Percentiles rank a stretch among this genome's conserved stretches.
phyloP scores from a whole-genome alignment of 2,113 vertebrate species.

The Coreoperca whiteheadi region DNA sequence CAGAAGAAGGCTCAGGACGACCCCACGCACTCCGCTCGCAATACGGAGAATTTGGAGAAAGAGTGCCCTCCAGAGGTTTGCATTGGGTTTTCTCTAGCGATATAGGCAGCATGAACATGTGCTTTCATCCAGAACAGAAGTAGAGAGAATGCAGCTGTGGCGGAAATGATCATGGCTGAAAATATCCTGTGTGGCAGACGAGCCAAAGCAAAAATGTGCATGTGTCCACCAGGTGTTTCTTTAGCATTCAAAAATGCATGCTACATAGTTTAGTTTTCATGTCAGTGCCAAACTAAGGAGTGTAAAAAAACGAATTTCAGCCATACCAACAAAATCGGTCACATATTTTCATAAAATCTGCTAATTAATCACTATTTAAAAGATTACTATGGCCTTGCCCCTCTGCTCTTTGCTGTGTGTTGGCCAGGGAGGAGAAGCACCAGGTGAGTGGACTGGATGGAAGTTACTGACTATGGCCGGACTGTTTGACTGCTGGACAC shows the following conservation, averaged over 20 bases:
- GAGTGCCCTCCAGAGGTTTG: slow-evolving; percentile 30
- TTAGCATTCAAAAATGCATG: not conserved
- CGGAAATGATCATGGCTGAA: slow-evolving; percentile 44
- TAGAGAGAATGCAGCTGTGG: slow-evolving; percentile 38
- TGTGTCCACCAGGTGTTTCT: slow-evolving; percentile 45
- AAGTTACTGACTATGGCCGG: slow-evolving; percentile 94
- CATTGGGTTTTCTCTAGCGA: not conserved
- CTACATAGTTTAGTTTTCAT: not conserved
- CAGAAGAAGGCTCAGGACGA: slow-evolving; percentile 31
- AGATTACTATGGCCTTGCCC: not conserved
- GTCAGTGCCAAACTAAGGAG: not conserved
- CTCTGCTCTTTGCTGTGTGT: not conserved
- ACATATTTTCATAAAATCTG: not conserved
- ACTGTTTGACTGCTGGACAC: slow-evolving; percentile 96
- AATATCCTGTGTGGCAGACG: slow-evolving; percentile 43
- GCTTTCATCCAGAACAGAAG: slow-evolving; percentile 29
- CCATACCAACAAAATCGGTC: not conserved
- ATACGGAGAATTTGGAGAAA: slow-evolving; percentile 15
- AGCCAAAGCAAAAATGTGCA: slow-evolving; percentile 40
- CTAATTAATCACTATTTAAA: not conserved
- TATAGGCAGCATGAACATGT: slow-evolving; percentile 8
- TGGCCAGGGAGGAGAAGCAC: slow-evolving; percentile 66
- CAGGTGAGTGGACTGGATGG: slow-evolving; percentile 86
- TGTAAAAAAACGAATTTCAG: not conserved
- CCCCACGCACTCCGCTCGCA: not conserved